phyloP scores from a whole-genome alignment of 2,113 vertebrate genomes.

The Poeciliopsis turrubarensis region DNA sequence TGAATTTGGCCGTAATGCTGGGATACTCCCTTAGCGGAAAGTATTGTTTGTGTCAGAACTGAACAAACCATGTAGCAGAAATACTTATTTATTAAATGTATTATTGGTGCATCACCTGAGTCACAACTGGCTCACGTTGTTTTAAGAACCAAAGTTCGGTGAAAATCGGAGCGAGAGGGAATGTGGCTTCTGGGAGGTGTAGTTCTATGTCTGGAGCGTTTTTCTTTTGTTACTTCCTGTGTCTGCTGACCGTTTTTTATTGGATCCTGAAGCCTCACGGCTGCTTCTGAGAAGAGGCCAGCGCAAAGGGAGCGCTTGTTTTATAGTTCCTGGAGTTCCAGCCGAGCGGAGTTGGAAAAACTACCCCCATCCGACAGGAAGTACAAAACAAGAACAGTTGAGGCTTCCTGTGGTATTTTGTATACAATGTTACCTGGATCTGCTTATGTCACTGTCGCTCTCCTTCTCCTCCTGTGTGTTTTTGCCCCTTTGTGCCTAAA shows the following conservation, averaged over 20 bases:
- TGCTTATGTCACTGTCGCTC: conserved; percentile 36
- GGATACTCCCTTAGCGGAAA: conserved; percentile 68
- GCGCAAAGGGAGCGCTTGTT: conserved; percentile 42
- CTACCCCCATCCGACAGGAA: conserved; percentile 6
- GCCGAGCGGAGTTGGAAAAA: conserved; percentile 29
- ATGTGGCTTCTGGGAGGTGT: conserved; percentile 62
- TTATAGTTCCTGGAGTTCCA: conserved; percentile 28
- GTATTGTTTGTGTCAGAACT: conserved; percentile 35
- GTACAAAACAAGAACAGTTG: conserved; percentile 58
- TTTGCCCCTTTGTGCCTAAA: conserved; percentile 50
- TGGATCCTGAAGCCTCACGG: conserved; percentile 73
- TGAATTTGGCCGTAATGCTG: conserved; percentile 73
- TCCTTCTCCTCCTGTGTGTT: conserved; percentile 5
- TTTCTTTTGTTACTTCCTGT: conserved; percentile 27
- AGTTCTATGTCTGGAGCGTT: conserved; percentile 10
- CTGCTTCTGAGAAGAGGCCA: conserved; percentile 62
- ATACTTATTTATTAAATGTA: conserved; percentile 24
- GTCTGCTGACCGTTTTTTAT: conserved; percentile 42
- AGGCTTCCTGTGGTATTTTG: conserved; percentile 69
- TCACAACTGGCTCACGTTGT: not conserved
- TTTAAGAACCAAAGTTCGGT: too few relatives aligned
- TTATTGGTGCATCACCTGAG: conserved; percentile 17
- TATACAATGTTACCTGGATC: conserved; percentile 49
- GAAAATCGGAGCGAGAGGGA: not conserved
- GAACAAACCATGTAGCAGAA: conserved; percentile 35